phyloP scores from a whole-genome alignment of 2,888 invertebrate species.

The Cephalotes varians region DNA sequence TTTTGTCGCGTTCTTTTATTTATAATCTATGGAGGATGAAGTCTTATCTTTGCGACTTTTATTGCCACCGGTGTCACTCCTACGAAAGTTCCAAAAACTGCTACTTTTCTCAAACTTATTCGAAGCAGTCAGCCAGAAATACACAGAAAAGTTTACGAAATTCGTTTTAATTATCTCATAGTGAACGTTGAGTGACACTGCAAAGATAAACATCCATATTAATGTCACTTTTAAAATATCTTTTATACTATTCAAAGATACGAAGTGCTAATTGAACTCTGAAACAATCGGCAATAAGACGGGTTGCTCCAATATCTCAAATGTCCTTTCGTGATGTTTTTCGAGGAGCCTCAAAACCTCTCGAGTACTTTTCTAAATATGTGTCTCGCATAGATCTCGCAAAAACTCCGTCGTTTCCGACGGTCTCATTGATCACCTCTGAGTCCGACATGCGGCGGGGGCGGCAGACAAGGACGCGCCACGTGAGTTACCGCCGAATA shows the following conservation, averaged over 20 bases:
- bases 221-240: neutral
- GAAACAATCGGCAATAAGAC: neutral
- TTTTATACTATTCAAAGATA: neutral
- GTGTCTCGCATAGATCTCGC: slow-evolving; percentile 25
- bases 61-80: slow-evolving; percentile 42
- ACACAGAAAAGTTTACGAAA: slow-evolving; percentile 51
- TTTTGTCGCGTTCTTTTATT: slow-evolving; percentile 43
- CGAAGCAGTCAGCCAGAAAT: slow-evolving; percentile 53
- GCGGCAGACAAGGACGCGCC: slow-evolving; percentile 38
- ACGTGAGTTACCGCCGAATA: slow-evolving; percentile 49
- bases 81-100: slow-evolving; percentile 59
- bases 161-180: slow-evolving; percentile 49
- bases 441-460: slow-evolving; percentile 32
- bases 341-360: neutral
- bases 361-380: slow-evolving; percentile 11
- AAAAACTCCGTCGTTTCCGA: slow-evolving; percentile 39
- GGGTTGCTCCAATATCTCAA: neutral
- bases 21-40: slow-evolving; percentile 31
- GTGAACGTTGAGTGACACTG: slow-evolving; percentile 7
- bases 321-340: neutral
- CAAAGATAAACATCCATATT: neutral
- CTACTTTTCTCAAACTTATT: slow-evolving; percentile 60
- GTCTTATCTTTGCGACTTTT: slow-evolving; percentile 49
- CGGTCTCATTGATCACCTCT: slow-evolving; percentile 42
- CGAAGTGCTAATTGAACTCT: slow-evolving; percentile 5